phyloP scores from a whole-genome alignment of 2,113 vertebrate genomes.

The Lycaon pictus region DNA sequence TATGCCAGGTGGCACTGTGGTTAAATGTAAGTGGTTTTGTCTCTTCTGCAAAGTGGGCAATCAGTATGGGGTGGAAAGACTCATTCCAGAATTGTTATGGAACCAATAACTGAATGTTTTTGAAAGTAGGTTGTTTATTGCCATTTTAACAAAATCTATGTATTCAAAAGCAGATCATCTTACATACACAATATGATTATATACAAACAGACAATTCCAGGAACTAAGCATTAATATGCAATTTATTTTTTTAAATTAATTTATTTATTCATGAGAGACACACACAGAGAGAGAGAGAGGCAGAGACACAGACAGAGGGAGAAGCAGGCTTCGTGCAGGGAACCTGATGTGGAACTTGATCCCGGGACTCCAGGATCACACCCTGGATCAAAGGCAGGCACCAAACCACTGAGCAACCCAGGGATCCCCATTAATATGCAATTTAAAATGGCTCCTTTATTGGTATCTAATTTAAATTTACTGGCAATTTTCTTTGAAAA shows the following conservation, averaged over 20 bases:
- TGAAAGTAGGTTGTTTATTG: neutral
- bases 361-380: no score
- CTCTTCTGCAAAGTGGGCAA: neutral
- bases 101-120: neutral
- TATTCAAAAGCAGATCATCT: neutral
- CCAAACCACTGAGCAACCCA: no score
- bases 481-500: neutral
- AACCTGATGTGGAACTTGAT: no score
- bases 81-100: neutral
- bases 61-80: neutral
- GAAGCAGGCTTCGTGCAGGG: no score
- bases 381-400: no score
- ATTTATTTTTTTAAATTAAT: no score
- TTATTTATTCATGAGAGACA: no score
- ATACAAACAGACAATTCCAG: neutral
- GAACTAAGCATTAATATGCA: neutral
- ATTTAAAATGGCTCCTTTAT: neutral
- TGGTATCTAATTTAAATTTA: constrained; percentile 44
- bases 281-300: no score
- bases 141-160: neutral
- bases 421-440: neutral
- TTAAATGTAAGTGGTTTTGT: neutral
- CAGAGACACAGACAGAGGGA: no score
- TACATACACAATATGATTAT: neutral
- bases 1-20: neutral